These are phyloP conservation scores for Loris lydekkerianus DNA, from an alignment of 2,797 vertebrate species.

Conservation along the genomic window DNA sequence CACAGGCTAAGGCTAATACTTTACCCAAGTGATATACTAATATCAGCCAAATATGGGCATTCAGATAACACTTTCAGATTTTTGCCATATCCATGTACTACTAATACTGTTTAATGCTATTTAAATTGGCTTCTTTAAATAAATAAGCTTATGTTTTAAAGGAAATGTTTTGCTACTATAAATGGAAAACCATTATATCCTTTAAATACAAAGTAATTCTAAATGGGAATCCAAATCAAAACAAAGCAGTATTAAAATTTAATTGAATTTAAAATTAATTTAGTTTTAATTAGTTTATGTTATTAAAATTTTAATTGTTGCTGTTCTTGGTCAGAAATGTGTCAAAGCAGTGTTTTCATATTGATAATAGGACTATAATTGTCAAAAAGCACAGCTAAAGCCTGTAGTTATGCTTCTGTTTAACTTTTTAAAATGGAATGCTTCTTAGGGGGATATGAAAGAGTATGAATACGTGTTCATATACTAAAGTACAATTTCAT, in stretches of 20 bases:
- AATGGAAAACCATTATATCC: constrained; percentile 9
- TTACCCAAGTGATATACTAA: background rate
- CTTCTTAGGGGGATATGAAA: background rate
- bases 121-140: constrained; percentile 60
- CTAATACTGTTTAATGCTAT: constrained; percentile 27
- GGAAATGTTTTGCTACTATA: constrained; percentile 57
- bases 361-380: constrained; percentile 6
- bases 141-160: constrained; percentile 42
- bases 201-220: constrained; percentile 64
- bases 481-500: background rate
- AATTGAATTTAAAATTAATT: constrained; percentile 50
- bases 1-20: constrained; percentile 40
- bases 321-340: constrained; percentile 23
- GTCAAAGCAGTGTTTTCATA: background rate
- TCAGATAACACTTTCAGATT: constrained; percentile 31
- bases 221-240: constrained; percentile 58
- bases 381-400: constrained; percentile 21
- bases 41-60: constrained; percentile 33
- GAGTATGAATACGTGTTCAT: background rate
- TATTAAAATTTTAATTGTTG: constrained; percentile 58
- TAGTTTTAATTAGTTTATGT: constrained; percentile 37
- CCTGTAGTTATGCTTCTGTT: background rate
- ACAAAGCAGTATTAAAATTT: constrained; percentile 44
- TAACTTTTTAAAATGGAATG: background rate
- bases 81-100: background rate